A percentile compares a stretch with the other conserved stretches of the same genome.
phyloP scores from a whole-genome alignment of 2,113 vertebrate genomes.

The Nestor notabilis region DNA sequence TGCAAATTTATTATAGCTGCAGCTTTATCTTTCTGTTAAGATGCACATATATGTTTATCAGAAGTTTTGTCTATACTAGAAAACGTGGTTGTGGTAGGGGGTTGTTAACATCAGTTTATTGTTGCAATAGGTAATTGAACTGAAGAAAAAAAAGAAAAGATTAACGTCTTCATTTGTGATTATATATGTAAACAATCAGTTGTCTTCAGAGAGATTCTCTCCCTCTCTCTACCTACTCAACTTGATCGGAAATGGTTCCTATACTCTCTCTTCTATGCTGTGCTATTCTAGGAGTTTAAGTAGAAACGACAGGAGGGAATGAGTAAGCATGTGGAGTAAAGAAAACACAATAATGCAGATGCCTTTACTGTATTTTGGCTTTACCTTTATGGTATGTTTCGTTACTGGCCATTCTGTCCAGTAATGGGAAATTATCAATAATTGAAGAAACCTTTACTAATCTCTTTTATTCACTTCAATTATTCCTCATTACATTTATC shows the following conservation, averaged over 20 bases:
- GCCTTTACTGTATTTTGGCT: background rate
- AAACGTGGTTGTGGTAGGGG: background rate
- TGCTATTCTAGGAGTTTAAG: background rate
- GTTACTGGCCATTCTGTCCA: background rate
- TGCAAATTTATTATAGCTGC: background rate
- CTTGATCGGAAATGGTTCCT: background rate
- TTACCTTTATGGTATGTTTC: background rate
- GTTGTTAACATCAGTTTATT: background rate
- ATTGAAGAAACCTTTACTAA: background rate
- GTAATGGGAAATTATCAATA: background rate
- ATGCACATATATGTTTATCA: background rate
- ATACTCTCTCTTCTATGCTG: background rate
- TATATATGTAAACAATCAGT: background rate
- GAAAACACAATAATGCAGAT: background rate
- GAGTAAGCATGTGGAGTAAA: background rate
- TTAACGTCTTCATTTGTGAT: background rate
- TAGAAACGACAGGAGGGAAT: background rate
- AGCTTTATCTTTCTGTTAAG: background rate
- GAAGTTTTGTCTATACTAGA: background rate
- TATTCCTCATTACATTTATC: background rate
- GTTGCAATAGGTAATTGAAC: background rate
- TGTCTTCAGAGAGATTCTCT: background rate
- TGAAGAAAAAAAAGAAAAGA: background rate
- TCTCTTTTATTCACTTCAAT: background rate
- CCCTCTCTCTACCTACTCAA: background rate